Percentiles rank a stretch among this genome's conserved stretches.
These are phyloP conservation scores for Phalanger gymnotis DNA, from an alignment of 2,797 vertebrate genomes.

Conservation along the genomic window DNA sequence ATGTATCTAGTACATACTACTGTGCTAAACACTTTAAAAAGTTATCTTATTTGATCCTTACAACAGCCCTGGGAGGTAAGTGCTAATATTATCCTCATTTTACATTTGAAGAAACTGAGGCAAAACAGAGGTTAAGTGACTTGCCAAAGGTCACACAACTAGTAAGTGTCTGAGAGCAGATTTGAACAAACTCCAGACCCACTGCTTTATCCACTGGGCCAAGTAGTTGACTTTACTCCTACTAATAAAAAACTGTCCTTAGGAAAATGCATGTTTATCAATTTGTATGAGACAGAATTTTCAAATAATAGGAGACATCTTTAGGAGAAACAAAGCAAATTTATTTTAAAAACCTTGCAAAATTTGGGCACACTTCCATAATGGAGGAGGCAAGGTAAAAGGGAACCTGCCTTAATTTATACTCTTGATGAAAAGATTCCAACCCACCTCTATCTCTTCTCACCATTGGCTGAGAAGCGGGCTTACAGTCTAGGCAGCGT, in stretches of 20 bases:
- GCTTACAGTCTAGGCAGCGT: too few species aligned
- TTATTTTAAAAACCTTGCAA: too few species aligned
- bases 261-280: not conserved
- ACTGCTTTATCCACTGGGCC: not conserved
- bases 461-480: too few species aligned
- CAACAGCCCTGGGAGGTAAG: not conserved
- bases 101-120: not conserved
- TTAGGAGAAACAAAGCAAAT: too few species aligned
- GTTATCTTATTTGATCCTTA: not conserved
- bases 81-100: not conserved
- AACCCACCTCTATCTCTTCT: too few species aligned
- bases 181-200: not conserved
- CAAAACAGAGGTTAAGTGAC: not conserved
- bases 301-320: too few species aligned
- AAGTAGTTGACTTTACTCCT: not conserved
- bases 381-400: too few species aligned
- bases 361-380: too few species aligned
- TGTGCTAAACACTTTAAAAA: not conserved
- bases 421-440: too few species aligned
- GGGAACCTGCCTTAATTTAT: too few species aligned
- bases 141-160: not conserved
- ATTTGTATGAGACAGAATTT: too few species aligned
- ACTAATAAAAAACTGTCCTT: not conserved
- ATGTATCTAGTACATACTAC: not conserved
- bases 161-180: not conserved